Base-by-base conservation (phyloP, 2,888 invertebrate species). In the Heliconius erato region DNA sequence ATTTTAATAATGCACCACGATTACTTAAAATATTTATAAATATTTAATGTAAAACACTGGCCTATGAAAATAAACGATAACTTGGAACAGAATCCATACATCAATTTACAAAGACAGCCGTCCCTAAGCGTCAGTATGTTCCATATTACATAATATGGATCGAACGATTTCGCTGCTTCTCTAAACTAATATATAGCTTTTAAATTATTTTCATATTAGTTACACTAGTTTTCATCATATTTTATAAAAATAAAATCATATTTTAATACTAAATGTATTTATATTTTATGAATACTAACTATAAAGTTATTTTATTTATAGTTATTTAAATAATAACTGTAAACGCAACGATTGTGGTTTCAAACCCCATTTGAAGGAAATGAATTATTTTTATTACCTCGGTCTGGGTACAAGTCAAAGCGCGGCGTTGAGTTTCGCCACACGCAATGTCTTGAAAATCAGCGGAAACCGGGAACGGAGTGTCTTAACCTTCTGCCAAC, bases 41-140 rank as follows among this genome's bases (percentile, higher is more conserved):
- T 40, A 71, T 71, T n/a, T 0, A 26, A 71, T 71, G 6, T 32
- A 59, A 19, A 5, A 54, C 5, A 32, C 54, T 14, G 14, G 35
- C 23, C 32, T 35, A 76, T 40, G 32, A 63, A 9, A 14, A 76
- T 76, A 76, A 40, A n/a, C 16, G n/a, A 16, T 59, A 59, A 78
- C 65, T 26, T 23, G 44, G 23, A 78, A 44, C 44, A 26, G 49
- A 67, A 78, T 78, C 65, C 32, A 78, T 78, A 23, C 49, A 67
- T 78, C 78, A 78, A 67, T 78, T 78, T 78, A 67, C 44, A 49
- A 19, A 11, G 67, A 44, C 67, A 67, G 65, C 28, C 23, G 68
- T 78, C 78, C 78, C 78, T 49, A 1, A 78, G 68, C 78, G 68
- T 63, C 76, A 59, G 26, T 49, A 23, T 67, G 78, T 78, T 68